Evolutionary conservation across 2,113 vertebrate genomes (phyloP), one percentile per base, ranked within the genome.

Genomic region (Corvus moneduloides): DNA sequence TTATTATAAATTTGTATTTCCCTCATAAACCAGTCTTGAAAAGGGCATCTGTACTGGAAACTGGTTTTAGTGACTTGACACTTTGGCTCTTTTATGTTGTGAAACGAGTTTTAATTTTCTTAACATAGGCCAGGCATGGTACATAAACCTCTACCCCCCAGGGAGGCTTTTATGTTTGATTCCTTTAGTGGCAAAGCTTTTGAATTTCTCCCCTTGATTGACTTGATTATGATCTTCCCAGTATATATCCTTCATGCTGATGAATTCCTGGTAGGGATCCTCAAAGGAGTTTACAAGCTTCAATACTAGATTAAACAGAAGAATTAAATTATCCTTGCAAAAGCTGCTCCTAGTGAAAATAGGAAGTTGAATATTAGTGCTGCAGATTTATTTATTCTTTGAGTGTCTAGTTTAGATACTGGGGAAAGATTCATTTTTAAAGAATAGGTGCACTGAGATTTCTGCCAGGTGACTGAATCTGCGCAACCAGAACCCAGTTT

Each of bases 21-120:
- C 94, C 95, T 96, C 95, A 96, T 98, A 98, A 98, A 98, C 89
- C 89, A 92, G 87, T 90, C 83, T 96, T 87, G 96, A 94, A 96
- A 89, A 97, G 81, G 96, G 93, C 96, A 97, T 97, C 97, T 98
- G 96, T 87, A 67, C 88, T 94, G 87, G 73, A 96, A 97, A 90
- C 94, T 93, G 92, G 93, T 97, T 97, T 97, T 96, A 98, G 96
- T 95, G 97, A 96, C 96, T 97, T 98, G 97, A 98, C 95, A 97
- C 96, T 93, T 97, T 74, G 76, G 68, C 87, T 93, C 91, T 97
- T 98, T 97, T 86, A 95, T 97, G 95, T 98, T 95, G 95, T 88
- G 97, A 96, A 97, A 91, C 16, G 64, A 96, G 96, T 96, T 98
- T 97, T 98, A 96, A 97, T 98, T 97, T 98, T 97, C 93, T 96